phyloP scores from a whole-genome alignment of 1,140 invertebrate genomes.

The Paraescarpia echinospica region DNA sequence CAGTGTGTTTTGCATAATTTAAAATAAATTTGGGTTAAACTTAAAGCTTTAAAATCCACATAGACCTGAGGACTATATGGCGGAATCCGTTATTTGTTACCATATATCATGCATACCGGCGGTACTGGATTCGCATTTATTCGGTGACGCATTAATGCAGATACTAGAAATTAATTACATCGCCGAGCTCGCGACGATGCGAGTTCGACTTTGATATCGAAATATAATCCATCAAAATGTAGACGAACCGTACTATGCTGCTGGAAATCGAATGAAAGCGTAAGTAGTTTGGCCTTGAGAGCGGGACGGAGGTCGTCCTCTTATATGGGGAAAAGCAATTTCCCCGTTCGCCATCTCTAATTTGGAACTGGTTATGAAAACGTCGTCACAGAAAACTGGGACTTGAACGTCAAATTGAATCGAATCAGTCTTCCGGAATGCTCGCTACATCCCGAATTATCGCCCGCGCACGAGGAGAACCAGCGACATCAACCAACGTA shows the following conservation, averaged over 20 bases:
- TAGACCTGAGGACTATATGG: no score
- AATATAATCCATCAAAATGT: not conserved
- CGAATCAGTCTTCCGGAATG: not conserved
- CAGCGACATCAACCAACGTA: not conserved
- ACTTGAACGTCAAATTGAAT: not conserved
- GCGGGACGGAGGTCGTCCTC: not conserved
- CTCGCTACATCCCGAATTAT: not conserved
- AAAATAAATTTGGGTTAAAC: no score
- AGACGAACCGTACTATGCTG: not conserved
- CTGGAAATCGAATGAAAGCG: not conserved
- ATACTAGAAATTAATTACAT: not conserved
- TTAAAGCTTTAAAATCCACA: no score
- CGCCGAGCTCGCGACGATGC: not conserved
- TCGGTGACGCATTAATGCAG: not conserved
- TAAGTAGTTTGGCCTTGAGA: not conserved
- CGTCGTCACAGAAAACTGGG: not conserved
- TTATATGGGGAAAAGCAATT: not conserved
- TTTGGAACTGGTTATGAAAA: not conserved
- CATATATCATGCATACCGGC: no score
- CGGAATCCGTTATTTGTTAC: no score
- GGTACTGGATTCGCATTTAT: not conserved
- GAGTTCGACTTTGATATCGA: not conserved
- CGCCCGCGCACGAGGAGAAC: not conserved
- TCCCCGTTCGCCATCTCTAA: not conserved
- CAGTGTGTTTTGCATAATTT: no score